Base-by-base conservation (phyloP, 2,888 invertebrate species). In the Carabus problematicus region DNA sequence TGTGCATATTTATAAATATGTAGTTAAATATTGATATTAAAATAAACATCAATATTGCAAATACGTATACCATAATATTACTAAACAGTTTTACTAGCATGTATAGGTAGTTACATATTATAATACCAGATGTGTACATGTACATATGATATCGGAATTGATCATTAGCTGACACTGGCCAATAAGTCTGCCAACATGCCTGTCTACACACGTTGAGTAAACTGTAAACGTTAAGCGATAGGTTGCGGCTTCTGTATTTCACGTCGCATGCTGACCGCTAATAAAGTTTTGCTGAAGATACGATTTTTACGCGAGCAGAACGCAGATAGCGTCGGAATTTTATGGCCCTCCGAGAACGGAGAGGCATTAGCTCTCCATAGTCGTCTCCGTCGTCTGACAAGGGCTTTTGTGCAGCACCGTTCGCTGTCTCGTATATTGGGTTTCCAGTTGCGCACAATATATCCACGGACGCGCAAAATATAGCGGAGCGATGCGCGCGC, bases 281-380 rank as follows among this genome's bases (percentile, higher is more conserved):
- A 67, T 67, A 67, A 67, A 67, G 67, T 67, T 67, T 60, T 67
- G 59, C 67, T 67, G 60, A 67, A 67, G 67, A 67, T 67, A 67
- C 47, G 58, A 67, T 67, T 67, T 60, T 67, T 59, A 67, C 67
- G 67, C 52, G 47, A 12, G 12, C 29, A 52, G 52, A 67, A 67
- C 67, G 41, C 40, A 59, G 67, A 67, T 67, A 67, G 49, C 67
- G 52, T 52, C 14, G 18, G 19, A 14, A 52, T 52, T 52, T 52
- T 52, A 52, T 19, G 52, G 52, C 52, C 52, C 52, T 52, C 19
- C 52, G 16, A 19, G 52, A 52, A 52, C 52, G 52, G 52, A 52
- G 52, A 12, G 14, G 52, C 52, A 52, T 52, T 52, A 52, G 52
- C 52, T 52, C 52, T 16, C 52, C 18, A 14, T 52, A 52, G 52